Percentiles rank a stretch among this genome's conserved stretches.
These are phyloP conservation scores for Salarias fasciatus DNA, from an alignment of 2,797 vertebrate genomes.

Conservation along the genomic window DNA sequence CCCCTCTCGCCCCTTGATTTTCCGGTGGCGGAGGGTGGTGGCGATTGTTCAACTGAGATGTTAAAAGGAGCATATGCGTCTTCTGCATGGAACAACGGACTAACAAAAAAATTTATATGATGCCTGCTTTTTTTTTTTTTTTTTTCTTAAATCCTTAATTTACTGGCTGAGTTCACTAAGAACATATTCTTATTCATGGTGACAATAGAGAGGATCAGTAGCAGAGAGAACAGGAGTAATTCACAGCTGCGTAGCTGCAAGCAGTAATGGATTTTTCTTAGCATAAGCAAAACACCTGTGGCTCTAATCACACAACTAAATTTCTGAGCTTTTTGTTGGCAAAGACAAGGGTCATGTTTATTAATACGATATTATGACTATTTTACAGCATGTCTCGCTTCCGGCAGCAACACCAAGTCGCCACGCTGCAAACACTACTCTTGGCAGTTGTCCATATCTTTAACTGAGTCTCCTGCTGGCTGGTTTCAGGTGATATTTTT, in stretches of 20 bases:
- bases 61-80: slow-evolving; percentile 37
- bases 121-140: slow-evolving; percentile 46
- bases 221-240: slow-evolving; percentile 43
- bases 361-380: slow-evolving; percentile 39
- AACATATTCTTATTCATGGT: slow-evolving; percentile 65
- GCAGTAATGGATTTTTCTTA: slow-evolving; percentile 50
- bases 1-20: not conserved
- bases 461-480: slow-evolving; percentile 50
- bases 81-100: slow-evolving; percentile 44
- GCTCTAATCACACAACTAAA: slow-evolving; percentile 51
- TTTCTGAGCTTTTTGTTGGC: slow-evolving; percentile 21
- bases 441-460: slow-evolving; percentile 54
- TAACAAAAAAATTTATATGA: slow-evolving; percentile 53
- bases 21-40: slow-evolving; percentile 1
- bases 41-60: slow-evolving; percentile 35
- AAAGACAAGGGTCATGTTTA: slow-evolving; percentile 32
- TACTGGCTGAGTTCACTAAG: slow-evolving; percentile 71
- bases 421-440: slow-evolving; percentile 33
- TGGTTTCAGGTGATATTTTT: slow-evolving; percentile 68
- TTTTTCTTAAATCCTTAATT: slow-evolving; percentile 62
- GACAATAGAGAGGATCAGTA: slow-evolving; percentile 57
- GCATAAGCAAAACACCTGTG: slow-evolving; percentile 62
- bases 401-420: slow-evolving; percentile 21
- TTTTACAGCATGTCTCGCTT: slow-evolving; percentile 24
- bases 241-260: slow-evolving; percentile 31